A percentile compares a stretch with the other conserved stretches of the same genome.
Evolutionary conservation across 2,888 invertebrate species (phyloP).

Genomic region (Fissipunctia ypsillon): DNA sequence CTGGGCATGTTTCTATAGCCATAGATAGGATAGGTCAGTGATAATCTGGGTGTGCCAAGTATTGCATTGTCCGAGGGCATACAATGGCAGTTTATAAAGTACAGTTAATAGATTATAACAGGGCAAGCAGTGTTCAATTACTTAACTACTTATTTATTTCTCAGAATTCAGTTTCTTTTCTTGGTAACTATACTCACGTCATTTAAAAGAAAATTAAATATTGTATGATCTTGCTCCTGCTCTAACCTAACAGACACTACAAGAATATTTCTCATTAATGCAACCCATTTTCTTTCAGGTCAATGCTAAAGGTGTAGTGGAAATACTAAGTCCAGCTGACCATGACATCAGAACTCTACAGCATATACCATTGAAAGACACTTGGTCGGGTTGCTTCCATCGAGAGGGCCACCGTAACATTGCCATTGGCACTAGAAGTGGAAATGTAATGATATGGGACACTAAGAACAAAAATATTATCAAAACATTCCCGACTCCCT

Average conservation of each 20-base stretch:
- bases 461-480: constrained; percentile 86
- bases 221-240: neutral
- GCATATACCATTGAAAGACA: constrained; percentile 86
- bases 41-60: constrained; percentile 60
- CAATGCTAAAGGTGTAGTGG: constrained; percentile 85
- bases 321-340: constrained; percentile 85
- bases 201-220: neutral
- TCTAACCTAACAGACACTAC: neutral
- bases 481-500: constrained; percentile 85
- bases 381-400: constrained; percentile 87
- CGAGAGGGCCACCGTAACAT: constrained; percentile 86
- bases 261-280: neutral
- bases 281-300: constrained; percentile 78
- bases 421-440: constrained; percentile 86
- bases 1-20: constrained; percentile 30
- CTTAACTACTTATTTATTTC: neutral
- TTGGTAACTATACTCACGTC: neutral
- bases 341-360: constrained; percentile 86
- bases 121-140: constrained; percentile 2
- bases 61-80: constrained; percentile 57
- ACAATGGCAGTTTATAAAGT: constrained; percentile 28
- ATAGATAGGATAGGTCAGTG: constrained; percentile 28
- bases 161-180: neutral
- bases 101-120: neutral
- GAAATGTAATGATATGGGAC: constrained; percentile 88